These are phyloP conservation scores for Sebastes iracundus DNA, from an alignment of 2,797 vertebrate species.

Conservation along the genomic window DNA sequence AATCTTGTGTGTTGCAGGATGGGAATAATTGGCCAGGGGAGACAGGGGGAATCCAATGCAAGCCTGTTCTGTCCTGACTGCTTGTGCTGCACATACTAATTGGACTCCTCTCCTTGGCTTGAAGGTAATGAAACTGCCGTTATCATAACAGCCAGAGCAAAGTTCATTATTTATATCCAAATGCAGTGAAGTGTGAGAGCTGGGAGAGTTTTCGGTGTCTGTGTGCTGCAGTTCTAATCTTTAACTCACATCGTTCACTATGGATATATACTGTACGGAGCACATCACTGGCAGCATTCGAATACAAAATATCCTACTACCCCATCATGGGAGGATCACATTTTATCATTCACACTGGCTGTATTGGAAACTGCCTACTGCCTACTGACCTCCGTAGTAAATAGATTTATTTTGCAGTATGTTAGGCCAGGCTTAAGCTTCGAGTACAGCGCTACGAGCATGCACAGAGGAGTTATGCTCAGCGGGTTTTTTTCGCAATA, in stretches of 20 bases:
- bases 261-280: not conserved
- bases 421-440: too few relatives aligned
- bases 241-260: constrained; percentile 9
- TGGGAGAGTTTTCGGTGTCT: constrained; percentile 10
- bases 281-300: constrained; percentile 2
- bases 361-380: not conserved
- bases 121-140: constrained; percentile 72
- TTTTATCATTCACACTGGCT: not conserved
- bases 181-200: constrained; percentile 46
- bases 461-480: too few relatives aligned
- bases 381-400: too few relatives aligned
- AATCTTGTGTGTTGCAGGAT: constrained; percentile 47
- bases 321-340: not conserved
- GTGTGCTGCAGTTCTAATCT: constrained; percentile 23
- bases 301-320: not conserved
- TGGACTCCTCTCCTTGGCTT: constrained; percentile 69
- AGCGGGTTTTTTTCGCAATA: too few relatives aligned
- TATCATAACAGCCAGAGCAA: constrained; percentile 65
- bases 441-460: too few relatives aligned
- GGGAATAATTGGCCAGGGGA: constrained; percentile 74
- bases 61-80: constrained; percentile 56
- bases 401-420: too few relatives aligned
- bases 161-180: constrained; percentile 73
- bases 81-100: constrained; percentile 76
- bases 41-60: constrained; percentile 51